Base-by-base conservation (phyloP, 2,797 vertebrate species). In the Chromobotia macracanthus region DNA sequence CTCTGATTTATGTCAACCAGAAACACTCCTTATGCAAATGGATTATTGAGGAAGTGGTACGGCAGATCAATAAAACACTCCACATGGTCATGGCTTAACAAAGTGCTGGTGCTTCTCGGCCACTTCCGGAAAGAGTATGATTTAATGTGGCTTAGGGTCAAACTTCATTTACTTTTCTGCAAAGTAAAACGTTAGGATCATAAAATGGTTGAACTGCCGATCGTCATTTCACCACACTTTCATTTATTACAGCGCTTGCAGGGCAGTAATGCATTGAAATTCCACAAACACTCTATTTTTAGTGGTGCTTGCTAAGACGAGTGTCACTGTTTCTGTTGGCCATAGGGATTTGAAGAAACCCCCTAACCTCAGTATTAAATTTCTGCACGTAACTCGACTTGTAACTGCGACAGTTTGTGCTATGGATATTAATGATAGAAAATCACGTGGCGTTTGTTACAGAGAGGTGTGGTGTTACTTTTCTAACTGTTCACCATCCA, bases 81-180 rank as follows among this genome's bases (percentile, higher is more conserved):
- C 90, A 92, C 91, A 91, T 83, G 84, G 88, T 88, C 89, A 87
- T 87, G 84, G 87, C 88, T 90, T 89, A 92, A 91, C 89, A 91
- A 89, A 92, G 89, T 87, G 87, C 71, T 85, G 84, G 90, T 89
- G 73, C 72, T 82, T 80, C 81, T 87, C 83, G 83, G 88, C 84
- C 50, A 31, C 72, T 44, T 87, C 83, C 21, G 85, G 46, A 86
- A 87, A 78, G 70, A 74, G 10, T 16, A 66, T 90, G 89, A 92
- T 91, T 86, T 90, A 92, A 16, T 51, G 84, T 82, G 12, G 78
- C 55, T 58, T 35, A 0, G 23, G 90, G 90, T 92, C 89, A 92
- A 91, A 91, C 89, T 92, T 89, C 86, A 93, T 91, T 92, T 91
- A 91, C 87, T 90, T 88, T 91, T 90, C 88, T 82, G 86, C 87